phyloP scores from a whole-genome alignment of 2,797 vertebrate species.

The Denticeps clupeoides region DNA sequence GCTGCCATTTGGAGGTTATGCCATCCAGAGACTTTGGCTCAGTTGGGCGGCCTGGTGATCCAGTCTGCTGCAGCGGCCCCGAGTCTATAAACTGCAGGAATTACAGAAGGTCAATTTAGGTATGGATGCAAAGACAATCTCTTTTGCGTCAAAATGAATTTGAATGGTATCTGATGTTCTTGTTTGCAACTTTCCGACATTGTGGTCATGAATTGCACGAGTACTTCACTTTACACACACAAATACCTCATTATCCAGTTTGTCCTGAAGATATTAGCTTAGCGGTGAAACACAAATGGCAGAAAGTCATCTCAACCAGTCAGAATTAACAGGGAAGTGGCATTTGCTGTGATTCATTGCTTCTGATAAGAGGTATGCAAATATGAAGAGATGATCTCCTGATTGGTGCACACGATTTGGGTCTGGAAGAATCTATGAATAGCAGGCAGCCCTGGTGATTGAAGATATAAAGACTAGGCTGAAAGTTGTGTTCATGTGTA shows the following conservation, averaged over 20 bases:
- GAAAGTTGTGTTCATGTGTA: no score
- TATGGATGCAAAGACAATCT: neutral
- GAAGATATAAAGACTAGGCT: no score
- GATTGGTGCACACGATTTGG: neutral
- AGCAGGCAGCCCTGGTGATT: no score
- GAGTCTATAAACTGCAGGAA: slow-evolving; percentile 39
- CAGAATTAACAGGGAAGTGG: neutral
- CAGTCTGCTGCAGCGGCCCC: slow-evolving; percentile 17
- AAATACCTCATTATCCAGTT: neutral
- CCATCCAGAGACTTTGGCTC: slow-evolving; percentile 51
- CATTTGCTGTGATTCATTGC: neutral
- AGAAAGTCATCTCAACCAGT: neutral
- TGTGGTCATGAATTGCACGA: no score
- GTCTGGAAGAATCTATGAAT: neutral
- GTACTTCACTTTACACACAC: no score
- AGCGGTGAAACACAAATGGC: neutral
- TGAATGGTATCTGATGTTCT: no score
- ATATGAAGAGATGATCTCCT: neutral
- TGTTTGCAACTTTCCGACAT: no score
- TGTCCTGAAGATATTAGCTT: neutral
- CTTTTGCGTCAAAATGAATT: neutral
- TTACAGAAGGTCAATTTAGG: neutral
- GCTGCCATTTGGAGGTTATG: slow-evolving; percentile 54
- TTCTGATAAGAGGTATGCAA: slow-evolving; percentile 2
- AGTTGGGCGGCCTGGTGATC: slow-evolving; percentile 10